Evolutionary conservation across 2,888 invertebrate species (phyloP).

Genomic region (Callimorpha dominula): DNA sequence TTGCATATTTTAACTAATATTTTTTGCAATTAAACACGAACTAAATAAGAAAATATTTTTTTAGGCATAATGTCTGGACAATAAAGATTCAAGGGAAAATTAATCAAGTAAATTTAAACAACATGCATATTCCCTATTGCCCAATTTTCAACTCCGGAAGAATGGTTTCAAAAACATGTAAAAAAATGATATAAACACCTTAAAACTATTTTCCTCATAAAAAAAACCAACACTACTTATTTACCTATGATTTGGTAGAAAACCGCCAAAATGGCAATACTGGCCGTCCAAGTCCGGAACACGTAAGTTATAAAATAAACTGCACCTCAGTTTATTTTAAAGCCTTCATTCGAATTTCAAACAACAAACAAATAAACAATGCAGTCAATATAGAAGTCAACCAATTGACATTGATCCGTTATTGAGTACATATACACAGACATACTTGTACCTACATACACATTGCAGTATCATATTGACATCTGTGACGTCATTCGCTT

Average conservation of each 20-base stretch:
- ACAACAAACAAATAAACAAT: slow-evolving; percentile 7
- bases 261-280: not conserved
- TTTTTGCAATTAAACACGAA: too few relatives aligned
- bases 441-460: not conserved
- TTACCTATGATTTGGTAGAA: not conserved
- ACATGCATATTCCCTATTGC: too few relatives aligned
- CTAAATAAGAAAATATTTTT: too few relatives aligned
- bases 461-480: slow-evolving; percentile 24
- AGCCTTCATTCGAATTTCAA: not conserved
- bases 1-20: too few relatives aligned
- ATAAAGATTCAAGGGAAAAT: too few relatives aligned
- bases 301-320: too few relatives aligned
- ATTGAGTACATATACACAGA: slow-evolving; percentile 8
- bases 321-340: too few relatives aligned
- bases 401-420: slow-evolving; percentile 18
- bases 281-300: not conserved
- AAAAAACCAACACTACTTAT: not conserved
- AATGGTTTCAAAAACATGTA: not conserved
- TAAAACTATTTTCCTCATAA: not conserved
- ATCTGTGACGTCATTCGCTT: slow-evolving; percentile 20
- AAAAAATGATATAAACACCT: not conserved
- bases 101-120: too few relatives aligned
- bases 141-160: too few relatives aligned
- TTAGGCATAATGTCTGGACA: too few relatives aligned
- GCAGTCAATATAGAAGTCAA: not conserved